phyloP scores from a whole-genome alignment of 2,113 vertebrate species.

The Saguinus imperator region DNA sequence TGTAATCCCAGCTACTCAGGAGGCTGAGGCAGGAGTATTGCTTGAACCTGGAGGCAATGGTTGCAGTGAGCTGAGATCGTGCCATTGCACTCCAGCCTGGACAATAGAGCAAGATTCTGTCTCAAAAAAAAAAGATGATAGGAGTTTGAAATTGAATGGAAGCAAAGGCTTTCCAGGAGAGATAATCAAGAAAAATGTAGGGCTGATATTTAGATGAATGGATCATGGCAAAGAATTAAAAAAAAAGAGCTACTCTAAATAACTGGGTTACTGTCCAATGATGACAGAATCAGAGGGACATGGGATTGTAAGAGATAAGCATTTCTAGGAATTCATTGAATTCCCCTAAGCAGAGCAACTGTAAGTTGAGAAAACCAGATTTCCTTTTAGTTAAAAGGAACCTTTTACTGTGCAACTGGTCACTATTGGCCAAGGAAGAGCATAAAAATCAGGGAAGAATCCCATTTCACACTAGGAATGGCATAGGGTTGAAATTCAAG shows the following conservation, averaged over 20 bases:
- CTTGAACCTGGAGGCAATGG: no score
- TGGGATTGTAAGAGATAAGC: not conserved
- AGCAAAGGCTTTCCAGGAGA: not conserved
- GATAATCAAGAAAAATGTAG: not conserved
- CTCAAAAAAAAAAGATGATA: not conserved
- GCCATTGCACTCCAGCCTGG: no score
- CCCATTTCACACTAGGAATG: not conserved
- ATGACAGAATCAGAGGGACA: not conserved
- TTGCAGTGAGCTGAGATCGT: no score
- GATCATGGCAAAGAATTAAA: not conserved
- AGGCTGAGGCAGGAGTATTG: no score
- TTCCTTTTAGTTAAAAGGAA: constrained; percentile 1
- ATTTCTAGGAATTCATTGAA: not conserved
- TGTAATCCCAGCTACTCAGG: no score
- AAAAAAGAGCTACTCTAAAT: not conserved
- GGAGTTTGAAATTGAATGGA: constrained; percentile 22
- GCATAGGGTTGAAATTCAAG: not conserved
- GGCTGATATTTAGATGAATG: not conserved
- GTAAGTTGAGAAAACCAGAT: not conserved
- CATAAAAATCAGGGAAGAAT: not conserved
- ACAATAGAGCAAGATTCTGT: no score
- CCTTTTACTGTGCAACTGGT: not conserved
- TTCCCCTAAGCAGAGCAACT: not conserved
- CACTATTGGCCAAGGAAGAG: not conserved
- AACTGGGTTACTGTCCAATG: not conserved